Evolutionary conservation across 2,797 vertebrate genomes (phyloP).

Genomic region (Setipinna tenuifilis): DNA sequence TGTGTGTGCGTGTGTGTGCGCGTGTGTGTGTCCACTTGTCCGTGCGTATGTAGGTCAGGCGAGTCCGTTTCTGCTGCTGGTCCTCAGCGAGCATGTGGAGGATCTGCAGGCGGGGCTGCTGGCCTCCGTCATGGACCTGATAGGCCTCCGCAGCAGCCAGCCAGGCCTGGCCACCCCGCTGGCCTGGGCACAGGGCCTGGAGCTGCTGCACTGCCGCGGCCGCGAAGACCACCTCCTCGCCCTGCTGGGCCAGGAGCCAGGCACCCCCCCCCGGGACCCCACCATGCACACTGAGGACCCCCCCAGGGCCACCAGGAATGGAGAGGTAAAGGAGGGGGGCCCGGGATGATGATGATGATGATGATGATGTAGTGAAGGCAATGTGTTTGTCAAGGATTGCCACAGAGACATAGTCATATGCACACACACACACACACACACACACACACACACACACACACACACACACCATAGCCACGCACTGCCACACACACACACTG

Average conservation of each 20-base stretch:
- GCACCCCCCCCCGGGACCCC: background rate
- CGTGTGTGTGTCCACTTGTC: slow-evolving; percentile 30
- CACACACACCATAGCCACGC: too few species aligned
- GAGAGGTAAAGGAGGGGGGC: background rate
- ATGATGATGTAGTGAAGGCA: slow-evolving; percentile 22
- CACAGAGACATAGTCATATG: background rate
- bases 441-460: too few species aligned
- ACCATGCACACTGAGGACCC: too few species aligned
- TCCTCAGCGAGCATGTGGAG: slow-evolving; percentile 68
- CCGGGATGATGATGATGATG: background rate
- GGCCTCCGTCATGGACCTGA: slow-evolving; percentile 78
- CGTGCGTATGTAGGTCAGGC: slow-evolving; percentile 67
- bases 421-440: background rate
- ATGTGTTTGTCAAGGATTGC: background rate
- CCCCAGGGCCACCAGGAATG: background rate
- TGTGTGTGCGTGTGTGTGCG: background rate
- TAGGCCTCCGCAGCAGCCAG: slow-evolving; percentile 73
- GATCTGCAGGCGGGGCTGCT: slow-evolving; percentile 75
- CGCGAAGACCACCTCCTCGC: slow-evolving; percentile 67
- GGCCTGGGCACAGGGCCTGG: slow-evolving; percentile 76
- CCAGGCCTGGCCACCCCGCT: slow-evolving; percentile 60
- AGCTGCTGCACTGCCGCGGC: slow-evolving; percentile 75
- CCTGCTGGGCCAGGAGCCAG: slow-evolving; percentile 61
- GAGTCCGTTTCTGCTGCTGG: slow-evolving; percentile 78
- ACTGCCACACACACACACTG: too few species aligned